A percentile compares a stretch with the other conserved stretches of the same genome.
phyloP scores from a whole-genome alignment of 1,140 invertebrate species.

The Magallana angulata region DNA sequence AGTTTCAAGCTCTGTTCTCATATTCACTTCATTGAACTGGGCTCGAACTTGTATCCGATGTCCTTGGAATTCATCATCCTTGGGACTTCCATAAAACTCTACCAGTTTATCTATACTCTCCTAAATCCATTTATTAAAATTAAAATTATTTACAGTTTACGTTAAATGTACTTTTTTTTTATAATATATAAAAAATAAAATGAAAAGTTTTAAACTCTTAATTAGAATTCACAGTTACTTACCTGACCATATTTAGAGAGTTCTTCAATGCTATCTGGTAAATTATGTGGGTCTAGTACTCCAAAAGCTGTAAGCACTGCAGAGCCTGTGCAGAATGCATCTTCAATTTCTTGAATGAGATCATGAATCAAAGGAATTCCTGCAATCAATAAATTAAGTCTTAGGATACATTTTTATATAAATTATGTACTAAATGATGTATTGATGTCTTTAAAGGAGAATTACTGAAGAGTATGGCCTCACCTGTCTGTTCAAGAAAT shows the following conservation, averaged over 20 bases:
- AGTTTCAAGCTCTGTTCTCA: conserved; percentile 17
- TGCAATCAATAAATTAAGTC: conserved; percentile 25
- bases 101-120: neutral
- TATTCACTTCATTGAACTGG: neutral
- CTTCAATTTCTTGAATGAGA: conserved; percentile 50
- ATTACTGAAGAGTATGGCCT: neutral
- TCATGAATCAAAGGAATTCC: conserved; percentile 34
- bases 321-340: conserved; percentile 44
- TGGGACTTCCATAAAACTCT: conserved; percentile 18
- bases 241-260: conserved; percentile 11
- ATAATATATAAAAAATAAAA: neutral
- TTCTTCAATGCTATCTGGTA: conserved; percentile 27
- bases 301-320: conserved; percentile 53
- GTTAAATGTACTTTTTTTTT: neutral
- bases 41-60: neutral
- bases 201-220: too few species aligned
- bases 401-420: neutral
- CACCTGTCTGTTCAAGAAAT: conserved; percentile 14
- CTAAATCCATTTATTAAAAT: neutral
- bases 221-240: too few species aligned
- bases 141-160: too few species aligned
- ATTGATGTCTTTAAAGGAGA: neutral
- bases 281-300: conserved; percentile 48
- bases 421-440: neutral
- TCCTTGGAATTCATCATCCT: neutral